Base-by-base conservation (phyloP, 2,797 vertebrate species). In the Sebastes cheni region DNA sequence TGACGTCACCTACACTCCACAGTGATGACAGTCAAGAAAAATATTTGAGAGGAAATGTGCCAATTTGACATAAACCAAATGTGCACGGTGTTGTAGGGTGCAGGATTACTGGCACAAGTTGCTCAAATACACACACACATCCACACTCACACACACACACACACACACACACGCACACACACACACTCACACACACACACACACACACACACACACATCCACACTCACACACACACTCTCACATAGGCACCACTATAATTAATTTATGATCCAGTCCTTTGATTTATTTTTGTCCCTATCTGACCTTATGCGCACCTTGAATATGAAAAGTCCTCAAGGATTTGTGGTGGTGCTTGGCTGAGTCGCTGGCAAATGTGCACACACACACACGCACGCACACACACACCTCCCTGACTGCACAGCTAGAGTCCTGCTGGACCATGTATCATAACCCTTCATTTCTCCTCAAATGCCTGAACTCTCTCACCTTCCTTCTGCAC, bases 281-380 rank as follows among this genome's bases (percentile, higher is more conserved):
- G 86, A 90, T 91, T 90, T 93, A 91, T 91, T 90, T 91, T 85
- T 32, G 84, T 93, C 88, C 76, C 70, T 16, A 79, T 89, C 52
- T 92, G 88, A 92, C 90, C 89, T 91, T 56, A 66, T 78, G 74
- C 6, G 30, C 83, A 82, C 18, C 76, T 73, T 69, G 75, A 85
- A 88, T 87, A 78, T 54, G 76, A 88, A 86, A 87, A 76, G 72
- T 90, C 87, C 67, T 77, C 2, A 14, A 90, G 88, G 84, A 92
- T 85, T 71, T 82, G 85, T 72, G 69, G 72, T 67, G 71, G 46
- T 50, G 18, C 75, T 55, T 56, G 30, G 62, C 70, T 75, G 65
- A 78, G 65, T 72, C 56, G 46, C 82, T 79, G 58, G 39, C 52
- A 55, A 27, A 70, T 3, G 4, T 54, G 70, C 23, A 29, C 82